Evolutionary conservation across 2,888 invertebrate species (phyloP).

Genomic region (Morpho deidamia): DNA sequence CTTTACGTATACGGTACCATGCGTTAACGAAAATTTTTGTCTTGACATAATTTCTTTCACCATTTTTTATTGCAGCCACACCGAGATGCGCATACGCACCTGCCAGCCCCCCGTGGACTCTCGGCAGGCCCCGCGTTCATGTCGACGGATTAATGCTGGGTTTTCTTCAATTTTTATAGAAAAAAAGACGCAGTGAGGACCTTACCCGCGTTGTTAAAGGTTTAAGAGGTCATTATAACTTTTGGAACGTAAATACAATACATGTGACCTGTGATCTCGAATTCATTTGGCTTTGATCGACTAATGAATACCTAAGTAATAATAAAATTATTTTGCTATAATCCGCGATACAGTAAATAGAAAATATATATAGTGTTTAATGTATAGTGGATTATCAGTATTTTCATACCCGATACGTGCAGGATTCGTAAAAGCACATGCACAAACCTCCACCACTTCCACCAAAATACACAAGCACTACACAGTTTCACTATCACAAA

Average conservation of each 20-base stretch:
- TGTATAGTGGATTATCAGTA: no score
- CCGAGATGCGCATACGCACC: conserved; percentile 51
- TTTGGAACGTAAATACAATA: conserved; percentile 29
- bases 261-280: conserved; percentile 28
- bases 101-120: conserved; percentile 58
- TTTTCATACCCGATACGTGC: no score
- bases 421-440: no score
- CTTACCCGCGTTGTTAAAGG: conserved; percentile 24
- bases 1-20: no score
- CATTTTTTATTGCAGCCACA: conserved; percentile 34
- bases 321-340: no score
- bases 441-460: no score
- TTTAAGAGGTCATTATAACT: conserved; percentile 36
- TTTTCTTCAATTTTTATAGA: conserved; percentile 37
- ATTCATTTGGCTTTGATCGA: conserved; percentile 19
- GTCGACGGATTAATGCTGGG: conserved; percentile 63
- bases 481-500: no score
- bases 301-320: not conserved
- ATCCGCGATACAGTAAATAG: no score
- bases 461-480: no score
- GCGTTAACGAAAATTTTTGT: conserved; percentile 15
- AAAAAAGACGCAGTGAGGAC: conserved; percentile 28
- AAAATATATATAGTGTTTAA: no score
- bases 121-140: conserved; percentile 43
- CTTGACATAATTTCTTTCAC: conserved; percentile 30